A percentile compares a stretch with the other conserved stretches of the same genome.
Evolutionary conservation across 1,140 invertebrate genomes (phyloP).

Genomic region (Neotoxoptera formosana): DNA sequence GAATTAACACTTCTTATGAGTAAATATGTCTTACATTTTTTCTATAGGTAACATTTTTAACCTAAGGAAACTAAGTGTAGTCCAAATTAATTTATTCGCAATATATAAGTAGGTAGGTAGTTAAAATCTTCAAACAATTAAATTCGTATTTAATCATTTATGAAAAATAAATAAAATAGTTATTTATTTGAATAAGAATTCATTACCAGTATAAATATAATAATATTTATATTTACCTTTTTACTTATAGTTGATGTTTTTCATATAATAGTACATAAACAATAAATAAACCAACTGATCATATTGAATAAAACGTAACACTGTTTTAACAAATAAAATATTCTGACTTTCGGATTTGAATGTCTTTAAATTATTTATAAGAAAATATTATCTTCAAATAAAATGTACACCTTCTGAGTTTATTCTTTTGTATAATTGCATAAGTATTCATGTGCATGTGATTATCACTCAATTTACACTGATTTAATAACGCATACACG

Average conservation of each 20-base stretch:
- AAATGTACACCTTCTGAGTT: neutral
- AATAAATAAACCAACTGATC: neutral
- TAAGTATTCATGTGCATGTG: slow-evolving; percentile 19
- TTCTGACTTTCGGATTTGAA: neutral
- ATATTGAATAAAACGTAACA: neutral
- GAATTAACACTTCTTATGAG: neutral
- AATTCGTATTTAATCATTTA: neutral
- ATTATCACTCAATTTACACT: slow-evolving; percentile 32
- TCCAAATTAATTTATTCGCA: neutral
- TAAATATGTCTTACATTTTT: neutral
- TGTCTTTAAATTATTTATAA: neutral
- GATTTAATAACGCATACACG: neutral
- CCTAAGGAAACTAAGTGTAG: neutral
- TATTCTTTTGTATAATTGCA: neutral
- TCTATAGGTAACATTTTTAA: neutral
- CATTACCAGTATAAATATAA: neutral
- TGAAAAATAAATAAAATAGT: neutral
- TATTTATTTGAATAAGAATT: neutral
- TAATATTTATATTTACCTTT: neutral
- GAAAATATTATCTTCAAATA: neutral
- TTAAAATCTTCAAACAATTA: neutral
- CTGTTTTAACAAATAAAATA: neutral
- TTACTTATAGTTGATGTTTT: neutral
- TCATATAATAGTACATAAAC: neutral
- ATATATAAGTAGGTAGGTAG: neutral